Conservation (phyloP, 2,113 vertebrate species). For the Drymodes brunneopygia region DNA sequence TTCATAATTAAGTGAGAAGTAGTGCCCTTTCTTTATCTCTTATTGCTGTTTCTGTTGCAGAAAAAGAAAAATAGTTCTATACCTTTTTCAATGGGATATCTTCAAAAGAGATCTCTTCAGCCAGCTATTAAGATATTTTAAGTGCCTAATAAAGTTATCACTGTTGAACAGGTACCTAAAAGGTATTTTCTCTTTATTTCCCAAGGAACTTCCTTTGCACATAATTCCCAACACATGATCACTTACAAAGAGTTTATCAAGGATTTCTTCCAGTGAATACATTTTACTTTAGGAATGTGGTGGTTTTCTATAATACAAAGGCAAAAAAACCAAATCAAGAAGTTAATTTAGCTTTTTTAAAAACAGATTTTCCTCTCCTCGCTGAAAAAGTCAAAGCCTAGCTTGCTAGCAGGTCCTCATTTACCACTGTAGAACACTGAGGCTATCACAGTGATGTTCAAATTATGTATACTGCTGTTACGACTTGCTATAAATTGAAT, state of each 20-base stretch:
- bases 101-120: background rate
- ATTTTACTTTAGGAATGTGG: background rate
- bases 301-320: background rate
- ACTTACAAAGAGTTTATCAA: constrained; percentile 18
- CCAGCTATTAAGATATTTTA: background rate
- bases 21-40: constrained; percentile 30
- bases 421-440: background rate
- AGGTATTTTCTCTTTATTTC: constrained; percentile 46
- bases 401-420: background rate
- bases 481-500: background rate
- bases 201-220: constrained; percentile 42
- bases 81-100: background rate
- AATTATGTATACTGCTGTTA: background rate
- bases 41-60: constrained; percentile 45
- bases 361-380: background rate
- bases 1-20: constrained; percentile 56
- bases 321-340: background rate
- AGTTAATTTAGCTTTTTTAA: background rate
- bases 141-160: constrained; percentile 13
- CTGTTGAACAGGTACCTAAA: constrained; percentile 4
- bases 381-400: background rate
- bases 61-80: background rate
- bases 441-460: background rate
- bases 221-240: background rate
- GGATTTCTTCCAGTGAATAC: background rate